Evolutionary conservation across 2,113 vertebrate species (phyloP).

Genomic region (Marmota monax): DNA sequence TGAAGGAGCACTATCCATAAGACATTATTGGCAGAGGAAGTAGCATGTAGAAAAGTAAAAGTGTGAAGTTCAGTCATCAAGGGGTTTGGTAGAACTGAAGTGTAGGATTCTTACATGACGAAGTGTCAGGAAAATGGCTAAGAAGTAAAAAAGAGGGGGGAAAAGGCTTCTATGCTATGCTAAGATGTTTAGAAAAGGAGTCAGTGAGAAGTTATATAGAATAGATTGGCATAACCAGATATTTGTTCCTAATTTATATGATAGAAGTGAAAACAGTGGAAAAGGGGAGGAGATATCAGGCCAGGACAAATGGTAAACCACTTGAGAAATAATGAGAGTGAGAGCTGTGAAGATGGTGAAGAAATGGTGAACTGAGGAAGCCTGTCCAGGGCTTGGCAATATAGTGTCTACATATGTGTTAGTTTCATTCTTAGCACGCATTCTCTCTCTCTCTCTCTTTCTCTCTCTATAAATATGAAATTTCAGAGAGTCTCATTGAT

Average conservation of each 20-base stretch:
- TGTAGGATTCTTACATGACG: not conserved
- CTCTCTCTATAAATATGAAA: not conserved
- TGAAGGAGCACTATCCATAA: not conserved
- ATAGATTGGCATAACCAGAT: not conserved
- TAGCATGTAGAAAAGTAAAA: not conserved
- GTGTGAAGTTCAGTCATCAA: not conserved
- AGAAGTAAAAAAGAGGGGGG: not conserved
- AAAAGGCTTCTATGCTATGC: not conserved
- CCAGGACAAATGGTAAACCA: not conserved
- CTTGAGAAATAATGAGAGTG: conserved; percentile 16
- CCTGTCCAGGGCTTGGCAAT: not conserved
- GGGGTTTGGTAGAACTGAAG: not conserved
- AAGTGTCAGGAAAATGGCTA: not conserved
- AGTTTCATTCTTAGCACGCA: not conserved
- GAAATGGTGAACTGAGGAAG: not conserved
- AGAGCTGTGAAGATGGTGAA: not conserved
- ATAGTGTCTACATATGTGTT: not conserved
- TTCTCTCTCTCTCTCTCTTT: not conserved
- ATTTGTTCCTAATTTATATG: not conserved
- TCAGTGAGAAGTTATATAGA: not conserved
- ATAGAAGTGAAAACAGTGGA: not conserved
- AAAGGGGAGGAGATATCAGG: not conserved
- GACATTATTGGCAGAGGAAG: not conserved
- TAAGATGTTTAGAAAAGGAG: not conserved
- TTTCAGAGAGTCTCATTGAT: not conserved